Evolutionary conservation across 37 sponge, comb jelly and placozoan genomes (phyloP).

Genomic region (Ianthella basta): DNA sequence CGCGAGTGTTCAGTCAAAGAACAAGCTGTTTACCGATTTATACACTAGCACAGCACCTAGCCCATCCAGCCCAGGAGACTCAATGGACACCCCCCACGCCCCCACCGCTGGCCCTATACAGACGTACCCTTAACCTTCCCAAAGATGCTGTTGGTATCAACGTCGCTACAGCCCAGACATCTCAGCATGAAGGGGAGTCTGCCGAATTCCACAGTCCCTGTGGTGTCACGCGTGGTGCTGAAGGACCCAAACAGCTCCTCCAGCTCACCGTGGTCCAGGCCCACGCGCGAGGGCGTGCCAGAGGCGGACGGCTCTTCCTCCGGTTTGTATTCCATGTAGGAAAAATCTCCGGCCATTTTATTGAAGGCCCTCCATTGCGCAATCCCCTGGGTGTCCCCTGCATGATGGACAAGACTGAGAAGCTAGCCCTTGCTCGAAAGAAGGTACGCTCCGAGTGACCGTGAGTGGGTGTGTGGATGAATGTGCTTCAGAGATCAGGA

Average conservation of each 20-base stretch:
- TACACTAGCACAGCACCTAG: too few species aligned
- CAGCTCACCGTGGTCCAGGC: background rate
- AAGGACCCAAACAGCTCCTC: slow-evolving; percentile 15
- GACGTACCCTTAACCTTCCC: background rate
- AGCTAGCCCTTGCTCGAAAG: slow-evolving; percentile 61
- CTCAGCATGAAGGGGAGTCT: slow-evolving; percentile 9
- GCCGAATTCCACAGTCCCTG: slow-evolving; percentile 15
- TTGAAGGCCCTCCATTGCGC: background rate
- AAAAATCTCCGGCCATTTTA: slow-evolving; percentile 17
- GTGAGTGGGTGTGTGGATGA: too few species aligned
- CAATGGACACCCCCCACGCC: too few species aligned
- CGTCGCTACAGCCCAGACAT: slow-evolving; percentile 7
- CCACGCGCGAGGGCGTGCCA: background rate
- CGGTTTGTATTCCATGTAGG: background rate
- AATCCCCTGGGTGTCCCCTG: background rate
- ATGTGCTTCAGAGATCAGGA: too few species aligned
- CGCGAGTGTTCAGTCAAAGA: too few species aligned
- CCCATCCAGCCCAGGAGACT: too few species aligned
- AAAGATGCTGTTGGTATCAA: slow-evolving; percentile 6
- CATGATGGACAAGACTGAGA: slow-evolving; percentile 64
- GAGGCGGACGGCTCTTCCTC: background rate
- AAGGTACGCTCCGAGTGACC: slow-evolving; percentile 44
- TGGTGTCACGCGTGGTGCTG: background rate
- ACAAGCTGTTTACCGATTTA: too few species aligned
- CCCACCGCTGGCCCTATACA: too few species aligned